phyloP scores from a whole-genome alignment of 2,888 invertebrate genomes.

The Drosophila nigritarsus region DNA sequence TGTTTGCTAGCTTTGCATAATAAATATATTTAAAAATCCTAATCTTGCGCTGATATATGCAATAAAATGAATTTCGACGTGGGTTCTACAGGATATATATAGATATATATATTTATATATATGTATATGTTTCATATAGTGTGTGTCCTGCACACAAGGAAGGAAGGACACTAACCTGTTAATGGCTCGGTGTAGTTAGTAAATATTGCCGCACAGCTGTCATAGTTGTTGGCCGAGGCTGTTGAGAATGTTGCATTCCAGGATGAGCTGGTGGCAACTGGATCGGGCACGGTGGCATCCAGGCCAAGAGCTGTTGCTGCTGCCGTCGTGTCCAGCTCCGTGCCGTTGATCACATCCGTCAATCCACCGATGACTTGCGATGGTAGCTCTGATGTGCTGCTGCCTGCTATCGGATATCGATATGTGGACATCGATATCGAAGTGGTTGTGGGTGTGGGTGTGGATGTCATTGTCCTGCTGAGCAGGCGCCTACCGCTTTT shows the following conservation, averaged over 20 bases:
- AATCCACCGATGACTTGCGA: slow-evolving; percentile 44
- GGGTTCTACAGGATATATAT: neutral
- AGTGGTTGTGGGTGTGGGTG: slow-evolving; percentile 14
- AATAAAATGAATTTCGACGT: neutral
- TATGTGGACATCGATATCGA: slow-evolving; percentile 18
- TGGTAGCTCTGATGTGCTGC: slow-evolving; percentile 15
- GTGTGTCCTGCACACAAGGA: neutral
- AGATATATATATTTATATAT: neutral
- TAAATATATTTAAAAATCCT: neutral
- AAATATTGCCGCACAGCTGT: slow-evolving; percentile 80
- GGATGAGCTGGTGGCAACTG: slow-evolving; percentile 2
- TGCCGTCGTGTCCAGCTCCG: slow-evolving; percentile 18
- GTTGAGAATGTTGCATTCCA: slow-evolving; percentile 48
- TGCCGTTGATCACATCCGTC: slow-evolving; percentile 28
- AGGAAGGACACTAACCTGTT: slow-evolving; percentile 61
- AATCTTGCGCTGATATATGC: neutral
- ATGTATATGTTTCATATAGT: too few relatives aligned
- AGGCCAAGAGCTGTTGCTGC: slow-evolving; percentile 10
- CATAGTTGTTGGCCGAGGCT: slow-evolving; percentile 66
- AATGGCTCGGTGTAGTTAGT: slow-evolving; percentile 81
- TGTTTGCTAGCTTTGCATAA: too few relatives aligned
- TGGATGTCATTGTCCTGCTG: slow-evolving; percentile 22
- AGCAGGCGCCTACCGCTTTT: slow-evolving; percentile 3
- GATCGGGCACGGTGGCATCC: slow-evolving; percentile 1
- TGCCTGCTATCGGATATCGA: slow-evolving; percentile 32